These are phyloP conservation scores for Acleris emargana DNA, from an alignment of 2,888 invertebrate genomes.

Conservation along the genomic window DNA sequence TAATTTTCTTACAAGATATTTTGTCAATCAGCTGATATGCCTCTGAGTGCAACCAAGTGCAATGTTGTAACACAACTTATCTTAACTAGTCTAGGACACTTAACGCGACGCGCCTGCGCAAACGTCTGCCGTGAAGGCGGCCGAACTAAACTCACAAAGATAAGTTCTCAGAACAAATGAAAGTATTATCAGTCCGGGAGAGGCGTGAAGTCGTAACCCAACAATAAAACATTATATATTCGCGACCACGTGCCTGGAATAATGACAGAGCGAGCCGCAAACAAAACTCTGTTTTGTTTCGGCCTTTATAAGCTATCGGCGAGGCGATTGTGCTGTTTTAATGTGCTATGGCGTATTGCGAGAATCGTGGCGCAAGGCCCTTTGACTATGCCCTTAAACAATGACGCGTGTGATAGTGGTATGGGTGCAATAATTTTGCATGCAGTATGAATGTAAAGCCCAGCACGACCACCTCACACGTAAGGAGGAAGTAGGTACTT, in stretches of 20 bases:
- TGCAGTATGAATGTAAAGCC: too few relatives aligned
- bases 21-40: too few relatives aligned
- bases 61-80: too few relatives aligned
- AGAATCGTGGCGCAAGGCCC: conserved; percentile 9
- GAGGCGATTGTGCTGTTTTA: conserved; percentile 53
- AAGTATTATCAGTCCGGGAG: conserved; percentile 78
- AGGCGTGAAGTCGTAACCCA: conserved; percentile 79
- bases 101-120: not conserved
- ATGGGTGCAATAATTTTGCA: too few relatives aligned
- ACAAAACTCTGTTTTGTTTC: conserved; percentile 74
- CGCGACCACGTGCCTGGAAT: conserved; percentile 78
- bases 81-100: not conserved
- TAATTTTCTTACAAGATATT: too few relatives aligned
- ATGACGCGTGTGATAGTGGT: too few relatives aligned
- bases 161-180: conserved; percentile 79
- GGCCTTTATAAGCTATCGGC: conserved; percentile 69
- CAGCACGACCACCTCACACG: too few relatives aligned
- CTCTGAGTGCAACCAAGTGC: too few relatives aligned
- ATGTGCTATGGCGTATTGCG: conserved; percentile 43
- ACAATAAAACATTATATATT: conserved; percentile 83
- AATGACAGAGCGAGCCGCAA: conserved; percentile 74
- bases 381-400: not conserved
- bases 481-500: too few relatives aligned
- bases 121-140: conserved; percentile 45
- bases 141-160: conserved; percentile 53